phyloP scores from a whole-genome alignment of 92 coral and sea anemone genomes.

The Actinostola sp. region DNA sequence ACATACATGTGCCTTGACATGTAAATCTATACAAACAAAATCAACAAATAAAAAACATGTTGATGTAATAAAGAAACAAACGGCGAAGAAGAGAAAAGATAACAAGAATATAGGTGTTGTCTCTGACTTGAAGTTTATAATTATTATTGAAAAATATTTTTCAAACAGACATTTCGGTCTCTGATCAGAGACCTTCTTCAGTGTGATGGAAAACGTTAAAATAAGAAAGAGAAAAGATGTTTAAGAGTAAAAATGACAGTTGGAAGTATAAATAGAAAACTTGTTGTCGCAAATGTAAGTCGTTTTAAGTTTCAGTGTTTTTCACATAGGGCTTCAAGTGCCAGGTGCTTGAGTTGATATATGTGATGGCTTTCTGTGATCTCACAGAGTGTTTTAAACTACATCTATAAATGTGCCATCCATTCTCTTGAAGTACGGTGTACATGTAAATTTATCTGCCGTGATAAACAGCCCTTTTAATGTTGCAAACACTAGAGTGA shows the following conservation, averaged over 20 bases:
- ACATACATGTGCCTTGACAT: conserved; percentile 10
- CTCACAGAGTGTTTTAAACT: conserved; percentile 1
- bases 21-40: background rate
- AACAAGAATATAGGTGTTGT: too few relatives aligned
- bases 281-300: background rate
- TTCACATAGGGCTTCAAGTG: background rate
- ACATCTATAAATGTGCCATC: background rate
- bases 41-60: too few relatives aligned
- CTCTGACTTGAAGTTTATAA: too few relatives aligned
- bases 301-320: conserved; percentile 7
- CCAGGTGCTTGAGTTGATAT: background rate
- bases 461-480: background rate
- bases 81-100: too few relatives aligned
- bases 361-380: background rate
- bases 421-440: background rate
- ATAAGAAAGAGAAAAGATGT: too few relatives aligned
- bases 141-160: too few relatives aligned
- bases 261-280: background rate
- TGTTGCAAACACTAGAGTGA: background rate
- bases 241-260: too few relatives aligned
- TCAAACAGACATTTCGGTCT: too few relatives aligned
- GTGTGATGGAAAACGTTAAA: too few relatives aligned
- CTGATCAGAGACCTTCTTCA: too few relatives aligned
- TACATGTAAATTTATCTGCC: background rate
- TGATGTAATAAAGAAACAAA: too few relatives aligned